Base-by-base conservation (phyloP, 1,140 invertebrate genomes). In the Kradibia gibbosae region DNA sequence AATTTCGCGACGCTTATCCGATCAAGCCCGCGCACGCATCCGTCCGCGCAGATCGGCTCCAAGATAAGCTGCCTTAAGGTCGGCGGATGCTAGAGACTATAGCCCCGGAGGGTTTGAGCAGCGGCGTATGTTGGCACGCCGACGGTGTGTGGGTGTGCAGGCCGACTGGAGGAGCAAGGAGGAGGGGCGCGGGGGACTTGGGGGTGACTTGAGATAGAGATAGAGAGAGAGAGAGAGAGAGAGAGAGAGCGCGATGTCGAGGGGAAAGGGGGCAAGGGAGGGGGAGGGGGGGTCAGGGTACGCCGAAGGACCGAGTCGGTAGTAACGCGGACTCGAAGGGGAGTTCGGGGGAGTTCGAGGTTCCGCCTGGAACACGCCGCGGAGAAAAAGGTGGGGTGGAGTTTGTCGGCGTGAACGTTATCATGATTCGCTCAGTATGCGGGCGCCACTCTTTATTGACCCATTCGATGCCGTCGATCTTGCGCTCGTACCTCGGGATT, bases 1-100 rank as follows among this genome's bases (percentile, higher is more conserved):
- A n/a, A 55, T 28, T 7, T 53, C 34, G 28, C 22, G 71, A 53
- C 31, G 71, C 71, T 73, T 73, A 73, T 73, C 71, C 48, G 48
- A 73, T 73, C 71, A 3, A 53, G 20, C 50, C 22, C 15, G 50
- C 20, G 53, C 15, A 70, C 65, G 39, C 20, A 42, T 42, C 1
- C 3, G 60, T 75, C 53, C 53, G 31, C 15, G 7, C 25, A 74
- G 72, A 53, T 55, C 31, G 17, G 28, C 28, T 4, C 25, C 15
- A 20, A 73, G 71, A 53, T 73, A 73, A 55, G 48, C n/a, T n/a
- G 10, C 48, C 71, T 73, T 50, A 53, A 31, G 13, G 13, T 48
- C 48, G 48, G 48, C 48, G 48, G 48, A 25, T 28, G 42, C 4
- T 25, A 71, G 48, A 34, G 36, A 45, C 42, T 45, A 45, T 5